Evolutionary conservation across 1,140 invertebrate species (phyloP), one percentile per base, ranked within the genome.

Genomic region (Trichonephila inaurata): DNA sequence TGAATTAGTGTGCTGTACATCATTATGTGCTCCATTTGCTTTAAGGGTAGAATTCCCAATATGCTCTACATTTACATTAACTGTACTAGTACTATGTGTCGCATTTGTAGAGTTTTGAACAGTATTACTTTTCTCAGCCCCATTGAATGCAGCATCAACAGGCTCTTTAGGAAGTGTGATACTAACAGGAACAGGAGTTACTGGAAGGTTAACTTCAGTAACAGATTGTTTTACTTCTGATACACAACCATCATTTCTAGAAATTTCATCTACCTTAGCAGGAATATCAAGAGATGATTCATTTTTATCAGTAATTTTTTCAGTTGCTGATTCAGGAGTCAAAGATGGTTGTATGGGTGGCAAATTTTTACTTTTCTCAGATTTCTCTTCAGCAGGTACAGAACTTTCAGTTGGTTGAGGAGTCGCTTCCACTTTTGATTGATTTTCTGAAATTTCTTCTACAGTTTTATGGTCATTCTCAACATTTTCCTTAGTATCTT

Each of bases 1-100:
- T 44, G 72, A 40, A 33, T 58, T 77, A n/a, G 40, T 61, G 51
- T 94, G 58, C 14, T 82, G 51, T 16, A 85, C 40, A 62, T 94
- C 88, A 24, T 89, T 51, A 77, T 83, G 82, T 58, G 77, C 82
- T 44, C 94, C 94, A 94, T 94, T 94, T 62, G 81, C 87, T 72
- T 86, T 94, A 33, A 82, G 60, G 16, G 66, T 44, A 44, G 18
- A 33, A 33, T 88, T 83, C 62, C 91, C 94, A 58, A 58, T 21
- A 61, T 88, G 33, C 40, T 92, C 64, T 51, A 64, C 87, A 7
- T 86, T 94, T 33, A 61, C 44, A 89, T 44, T 89, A 19, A 24
- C 6, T 33, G 18, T 64, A 28, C n/a, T 40, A 91, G 21, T 51
- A 77, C 62, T 28, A 44, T 14, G 58, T 58, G 58, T 40, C 2